phyloP scores from a whole-genome alignment of 2,797 vertebrate species.

The Merluccius polli region DNA sequence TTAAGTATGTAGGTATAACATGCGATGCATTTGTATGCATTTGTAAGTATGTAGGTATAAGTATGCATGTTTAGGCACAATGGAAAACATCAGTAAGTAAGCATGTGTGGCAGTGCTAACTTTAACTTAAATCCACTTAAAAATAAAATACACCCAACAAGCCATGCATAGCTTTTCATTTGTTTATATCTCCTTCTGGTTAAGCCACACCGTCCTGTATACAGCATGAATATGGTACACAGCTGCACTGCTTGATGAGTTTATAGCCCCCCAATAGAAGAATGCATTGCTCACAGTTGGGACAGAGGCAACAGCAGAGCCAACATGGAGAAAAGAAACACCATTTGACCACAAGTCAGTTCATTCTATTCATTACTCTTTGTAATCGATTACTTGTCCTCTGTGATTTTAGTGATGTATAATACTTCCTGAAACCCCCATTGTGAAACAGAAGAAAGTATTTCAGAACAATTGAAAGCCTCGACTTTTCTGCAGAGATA shows the following conservation, averaged over 20 bases:
- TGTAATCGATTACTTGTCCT: slow-evolving; percentile 23
- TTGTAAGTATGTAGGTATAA: no score
- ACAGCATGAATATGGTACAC: slow-evolving; percentile 19
- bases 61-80: no score
- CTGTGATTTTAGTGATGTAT: no score
- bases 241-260: slow-evolving; percentile 33
- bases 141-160: slow-evolving; percentile 20
- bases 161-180: slow-evolving; percentile 19
- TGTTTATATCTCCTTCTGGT: slow-evolving; percentile 17
- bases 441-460: neutral
- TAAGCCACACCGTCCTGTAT: slow-evolving; percentile 16
- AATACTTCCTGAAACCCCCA: no score
- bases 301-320: slow-evolving; percentile 33
- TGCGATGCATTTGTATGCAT: no score
- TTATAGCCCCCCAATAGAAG: slow-evolving; percentile 21
- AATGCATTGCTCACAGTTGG: slow-evolving; percentile 39
- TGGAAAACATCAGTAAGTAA: no score
- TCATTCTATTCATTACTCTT: slow-evolving; percentile 22
- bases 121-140: no score
- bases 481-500: neutral
- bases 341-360: no score
- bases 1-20: no score
- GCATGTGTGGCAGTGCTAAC: no score
- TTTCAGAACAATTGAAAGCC: neutral
- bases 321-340: slow-evolving; percentile 15